Conservation (phyloP, 1,140 invertebrate species). For the Diorhabda elongata region DNA sequence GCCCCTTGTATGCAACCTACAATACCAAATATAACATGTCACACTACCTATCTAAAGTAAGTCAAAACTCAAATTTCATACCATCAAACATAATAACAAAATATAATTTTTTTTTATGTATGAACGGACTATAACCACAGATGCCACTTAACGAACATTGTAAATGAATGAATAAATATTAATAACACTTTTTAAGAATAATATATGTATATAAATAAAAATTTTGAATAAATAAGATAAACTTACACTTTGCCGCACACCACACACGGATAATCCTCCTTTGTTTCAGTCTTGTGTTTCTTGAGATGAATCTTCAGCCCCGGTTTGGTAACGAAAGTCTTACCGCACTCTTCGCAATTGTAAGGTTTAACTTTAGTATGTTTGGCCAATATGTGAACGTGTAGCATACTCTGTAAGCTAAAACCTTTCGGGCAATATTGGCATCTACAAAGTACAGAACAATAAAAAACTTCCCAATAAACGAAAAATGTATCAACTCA, state of each 20-base stretch:
- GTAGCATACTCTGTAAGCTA: slow-evolving; percentile 40
- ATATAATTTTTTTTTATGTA: background rate
- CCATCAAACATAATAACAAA: background rate
- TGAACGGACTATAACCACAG: background rate
- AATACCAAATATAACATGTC: slow-evolving; percentile 11
- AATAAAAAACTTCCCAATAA: background rate
- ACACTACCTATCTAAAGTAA: slow-evolving; percentile 5
- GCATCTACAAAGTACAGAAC: slow-evolving; percentile 36
- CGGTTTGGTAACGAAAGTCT: slow-evolving; percentile 43
- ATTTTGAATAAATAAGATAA: background rate
- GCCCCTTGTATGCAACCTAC: slow-evolving; percentile 50
- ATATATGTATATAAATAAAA: too few relatives aligned
- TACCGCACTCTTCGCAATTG: slow-evolving; percentile 45
- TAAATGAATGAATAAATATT: too few relatives aligned
- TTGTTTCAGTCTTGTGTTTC: slow-evolving; percentile 45
- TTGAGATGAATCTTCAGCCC: slow-evolving; percentile 44
- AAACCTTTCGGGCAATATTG: slow-evolving; percentile 44
- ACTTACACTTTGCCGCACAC: slow-evolving; percentile 54
- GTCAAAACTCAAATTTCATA: background rate
- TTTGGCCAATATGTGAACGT: slow-evolving; percentile 43
- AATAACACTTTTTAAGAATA: too few relatives aligned
- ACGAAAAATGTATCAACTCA: slow-evolving; percentile 24
- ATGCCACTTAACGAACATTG: too few relatives aligned
- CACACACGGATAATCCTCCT: slow-evolving; percentile 48
- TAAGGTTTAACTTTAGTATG: slow-evolving; percentile 45